Base-by-base conservation (phyloP, 1,140 invertebrate species). In the Apis dorsata region DNA sequence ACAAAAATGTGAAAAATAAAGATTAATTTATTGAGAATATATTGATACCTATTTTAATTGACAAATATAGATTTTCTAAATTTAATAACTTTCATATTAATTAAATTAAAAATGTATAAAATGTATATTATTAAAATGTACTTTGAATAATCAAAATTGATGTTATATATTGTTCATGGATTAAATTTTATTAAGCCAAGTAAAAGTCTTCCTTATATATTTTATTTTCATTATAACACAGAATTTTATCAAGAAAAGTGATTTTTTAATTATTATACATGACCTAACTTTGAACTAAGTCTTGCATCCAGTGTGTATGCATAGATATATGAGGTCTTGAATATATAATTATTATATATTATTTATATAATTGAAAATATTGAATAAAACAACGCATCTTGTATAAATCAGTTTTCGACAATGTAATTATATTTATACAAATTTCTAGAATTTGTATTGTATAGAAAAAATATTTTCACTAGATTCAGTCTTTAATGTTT, bases 341-440 rank as follows among this genome's bases (percentile, higher is more conserved):
- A 79, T 79, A 79, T 69, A 49, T 79, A 69, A 79, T 73, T 55
- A 68, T 79, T 66, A 57, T 63, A 24, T 79, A 24, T 60, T 84
- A 84, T 74, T 84, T 81, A 81, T 74, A 66, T 73, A 9, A 44
- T 75, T 71, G 21, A 49, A 19, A 76, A 79, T 79, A 73, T 72
- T 51, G 66, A 84, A 84, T 9, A 49, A 81, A 81, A 68, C 82
- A 62, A 34, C 44, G 75, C 78, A 84, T 84, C 78, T 83, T 83
- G 77, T 55, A 34, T 79, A n/a, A 60, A 79, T 59, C 76, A 79
- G 19, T 63, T 66, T 71, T 59, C 44, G 55, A 62, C 8, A 49
- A 24, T 70, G 9, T 44, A 44, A 44, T 44, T 44, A 44, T 44
- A 44, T 44, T 44, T 60, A n/a, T 21, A 77, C 1, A 49, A 51